Percentiles rank a stretch among this genome's conserved stretches.
Evolutionary conservation across 2,113 vertebrate genomes (phyloP).

Genomic region (Pipa parva): DNA sequence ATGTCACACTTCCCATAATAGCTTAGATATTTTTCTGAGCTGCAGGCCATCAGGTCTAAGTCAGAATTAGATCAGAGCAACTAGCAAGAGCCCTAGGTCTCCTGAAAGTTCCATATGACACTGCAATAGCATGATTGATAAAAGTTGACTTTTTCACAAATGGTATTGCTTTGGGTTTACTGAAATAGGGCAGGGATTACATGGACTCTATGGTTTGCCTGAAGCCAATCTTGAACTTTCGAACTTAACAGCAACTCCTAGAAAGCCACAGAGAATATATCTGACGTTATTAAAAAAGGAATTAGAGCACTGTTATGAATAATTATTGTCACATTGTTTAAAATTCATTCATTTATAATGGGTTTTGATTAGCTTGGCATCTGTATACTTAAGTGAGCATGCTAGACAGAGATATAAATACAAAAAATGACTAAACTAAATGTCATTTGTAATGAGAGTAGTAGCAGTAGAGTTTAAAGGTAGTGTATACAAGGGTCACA

Average conservation of each 20-base stretch:
- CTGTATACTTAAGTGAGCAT: too few relatives aligned
- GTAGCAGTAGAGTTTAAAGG: too few relatives aligned
- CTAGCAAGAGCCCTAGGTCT: constrained; percentile 26
- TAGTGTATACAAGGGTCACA: too few relatives aligned
- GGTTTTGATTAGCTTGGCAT: too few relatives aligned
- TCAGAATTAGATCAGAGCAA: constrained; percentile 27
- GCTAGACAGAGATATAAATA: too few relatives aligned
- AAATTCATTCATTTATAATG: too few relatives aligned
- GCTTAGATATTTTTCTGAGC: background rate
- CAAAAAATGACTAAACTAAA: too few relatives aligned
- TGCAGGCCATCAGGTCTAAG: constrained; percentile 21
- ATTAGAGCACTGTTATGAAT: background rate
- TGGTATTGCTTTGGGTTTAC: constrained; percentile 14
- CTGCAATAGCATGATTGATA: constrained; percentile 23
- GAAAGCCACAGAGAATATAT: background rate
- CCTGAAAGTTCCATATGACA: constrained; percentile 23
- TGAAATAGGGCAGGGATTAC: constrained; percentile 23
- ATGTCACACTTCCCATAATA: background rate
- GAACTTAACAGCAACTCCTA: constrained; percentile 8
- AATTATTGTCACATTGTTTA: background rate
- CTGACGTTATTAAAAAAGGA: background rate
- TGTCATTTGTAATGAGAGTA: too few relatives aligned
- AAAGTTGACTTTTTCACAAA: constrained; percentile 13
- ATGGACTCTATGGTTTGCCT: constrained; percentile 29
- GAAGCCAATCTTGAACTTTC: constrained; percentile 33